Evolutionary conservation across 2,888 invertebrate genomes (phyloP), one percentile per base, ranked within the genome.

Genomic region (Noctua pronuba): DNA sequence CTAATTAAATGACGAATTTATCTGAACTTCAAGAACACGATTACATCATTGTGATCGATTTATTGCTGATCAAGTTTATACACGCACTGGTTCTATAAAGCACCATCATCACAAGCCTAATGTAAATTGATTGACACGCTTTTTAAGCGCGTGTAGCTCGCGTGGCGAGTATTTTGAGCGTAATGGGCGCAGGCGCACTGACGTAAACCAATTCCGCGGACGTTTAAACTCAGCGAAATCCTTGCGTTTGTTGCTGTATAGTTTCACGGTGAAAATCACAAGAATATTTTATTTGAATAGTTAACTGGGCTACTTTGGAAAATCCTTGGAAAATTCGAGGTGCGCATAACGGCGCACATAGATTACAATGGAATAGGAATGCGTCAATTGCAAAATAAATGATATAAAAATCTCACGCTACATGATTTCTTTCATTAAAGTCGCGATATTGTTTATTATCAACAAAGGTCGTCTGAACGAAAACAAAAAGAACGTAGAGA

Each of bases 401-500:
- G 90, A 88, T 92, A 93, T 90, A 92, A 95, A 95, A 95, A 95
- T 96, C 96, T 94, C 96, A 96, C 95, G 94, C 90, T 94, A 91
- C 93, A 93, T 94, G 95, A 94, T 96, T 96, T 96, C 95, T 95
- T 96, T 94, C 91, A 94, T 95, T 95, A 94, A 92, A 95, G 91
- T 94, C 91, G 94, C 92, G 93, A 96, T 96, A 96, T 95, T 95
- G 95, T 95, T 95, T 95, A 95, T 95, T 93, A 96, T 95, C 95
- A 96, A 95, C 95, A 95, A 95, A 96, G 96, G 96, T 96, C 95
- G 95, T 95, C 94, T 94, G 94, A 95, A 95, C 92, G 95, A 95
- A 96, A 96, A 96, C 96, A 96, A 96, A 96, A 96, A 95, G 95
- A 95, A 92, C 94, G 94, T 95, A 95, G 95, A 96, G 95, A 94